phyloP scores from a whole-genome alignment of 2,888 invertebrate species.

The Drosophila histrio region DNA sequence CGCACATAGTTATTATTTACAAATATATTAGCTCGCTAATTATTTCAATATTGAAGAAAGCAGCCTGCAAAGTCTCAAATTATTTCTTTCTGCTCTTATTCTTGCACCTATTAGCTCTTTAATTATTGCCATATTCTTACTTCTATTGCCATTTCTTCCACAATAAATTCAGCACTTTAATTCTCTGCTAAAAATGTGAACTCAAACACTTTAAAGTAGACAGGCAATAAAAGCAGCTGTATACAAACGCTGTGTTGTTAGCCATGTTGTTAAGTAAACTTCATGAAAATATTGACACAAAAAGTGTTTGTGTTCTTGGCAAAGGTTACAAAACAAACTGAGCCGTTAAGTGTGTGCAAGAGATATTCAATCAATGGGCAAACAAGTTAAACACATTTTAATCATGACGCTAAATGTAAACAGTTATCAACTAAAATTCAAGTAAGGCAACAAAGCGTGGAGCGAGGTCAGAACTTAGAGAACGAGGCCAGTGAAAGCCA shows the following conservation, averaged over 20 bases:
- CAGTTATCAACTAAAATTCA: slow-evolving; percentile 67
- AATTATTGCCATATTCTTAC: not conserved
- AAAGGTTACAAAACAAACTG: slow-evolving; percentile 30
- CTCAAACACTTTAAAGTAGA: not conserved
- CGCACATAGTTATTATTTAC: no score
- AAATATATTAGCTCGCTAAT: no score
- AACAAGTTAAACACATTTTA: slow-evolving; percentile 80
- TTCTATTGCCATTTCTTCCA: not conserved
- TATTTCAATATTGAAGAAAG: no score
- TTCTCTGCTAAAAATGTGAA: not conserved
- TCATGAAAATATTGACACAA: slow-evolving; percentile 40
- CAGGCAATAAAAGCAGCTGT: slow-evolving; percentile 2
- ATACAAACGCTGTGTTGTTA: not conserved
- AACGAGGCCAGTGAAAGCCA: slow-evolving; percentile 36
- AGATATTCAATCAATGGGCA: slow-evolving; percentile 71
- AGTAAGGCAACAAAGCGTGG: slow-evolving; percentile 18
- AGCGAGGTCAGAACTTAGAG: slow-evolving; percentile 4
- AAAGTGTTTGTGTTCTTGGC: slow-evolving; percentile 28
- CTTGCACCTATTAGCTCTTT: no score
- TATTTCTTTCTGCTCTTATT: no score
- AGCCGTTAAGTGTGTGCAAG: slow-evolving; percentile 11
- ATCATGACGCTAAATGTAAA: slow-evolving; percentile 73
- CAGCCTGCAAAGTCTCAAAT: no score
- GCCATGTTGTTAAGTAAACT: slow-evolving; percentile 8
- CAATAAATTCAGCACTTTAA: not conserved